Evolutionary conservation across 2,888 invertebrate genomes (phyloP), one percentile per base, ranked within the genome.

Genomic region (Alentia gelatinosa): DNA sequence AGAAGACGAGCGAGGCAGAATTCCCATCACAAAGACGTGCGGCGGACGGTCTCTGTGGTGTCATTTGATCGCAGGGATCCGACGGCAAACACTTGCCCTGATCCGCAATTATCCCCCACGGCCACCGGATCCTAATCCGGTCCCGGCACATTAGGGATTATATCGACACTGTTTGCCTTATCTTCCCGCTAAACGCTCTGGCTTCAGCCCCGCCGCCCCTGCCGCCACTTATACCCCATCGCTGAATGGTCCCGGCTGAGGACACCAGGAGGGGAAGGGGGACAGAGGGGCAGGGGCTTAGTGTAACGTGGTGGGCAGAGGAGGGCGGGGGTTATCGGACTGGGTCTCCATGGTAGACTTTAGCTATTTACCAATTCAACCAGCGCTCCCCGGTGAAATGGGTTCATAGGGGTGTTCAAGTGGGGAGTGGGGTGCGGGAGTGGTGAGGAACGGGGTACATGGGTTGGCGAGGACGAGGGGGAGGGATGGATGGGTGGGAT

Each of bases 81-180:
- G 19, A 86, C 42, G 19, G 86, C 86, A 86, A 86, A 86, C 86
- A 86, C 86, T 86, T 86, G 47, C 47, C 86, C 86, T 86, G 86
- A 86, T 86, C 86, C 86, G 86, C 86, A 86, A 86, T 86, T 86
- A 86, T 86, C 86, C 86, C 86, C 86, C 3, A 42, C 86, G 47
- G 86, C 50, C 86, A 86, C 50, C 86, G 86, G 86, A 86, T 42
- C 86, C 86, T 86, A 86, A 86, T 86, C 86, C 86, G n/a, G 12
- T n/a, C n/a, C 30, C 47, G 30, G 33, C 26, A 30, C 86, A 50
- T 86, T 86, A 86, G 47, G 86, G 86, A 86, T 86, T 86, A 86
- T 86, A 86, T 86, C 86, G 86, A 86, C 86, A 86, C 86, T 86
- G 86, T 86, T 86, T 86, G 50, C 47, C 86, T 86, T 86, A 47